Base-by-base conservation (phyloP, 2,888 invertebrate species). In the Apamea crenata region DNA sequence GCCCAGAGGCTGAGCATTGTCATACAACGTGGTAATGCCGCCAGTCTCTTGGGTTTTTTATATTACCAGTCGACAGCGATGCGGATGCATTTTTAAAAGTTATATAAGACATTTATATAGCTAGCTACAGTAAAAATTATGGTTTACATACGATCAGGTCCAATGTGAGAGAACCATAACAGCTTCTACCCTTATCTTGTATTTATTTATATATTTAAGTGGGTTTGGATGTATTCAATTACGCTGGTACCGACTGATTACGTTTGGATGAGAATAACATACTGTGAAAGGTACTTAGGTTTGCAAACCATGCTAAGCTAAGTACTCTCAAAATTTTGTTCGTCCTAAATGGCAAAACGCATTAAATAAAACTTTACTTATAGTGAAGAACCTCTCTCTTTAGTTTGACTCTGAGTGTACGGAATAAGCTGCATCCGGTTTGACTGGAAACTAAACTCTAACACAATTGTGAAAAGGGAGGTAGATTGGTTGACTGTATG, bases 101-200 rank as follows among this genome's bases (percentile, higher is more conserved):
- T 40, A 7, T 40, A 8, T 7, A 40, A 4, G 5, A 40, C 40
- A 40, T 40, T 40, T 40, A 40, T 40, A 40, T 8, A 40, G 8
- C 40, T 40, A 5, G 40, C 40, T n/a, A n/a, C n/a, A n/a, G n/a
- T n/a, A n/a, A n/a, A n/a, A n/a, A n/a, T n/a, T n/a, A n/a, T n/a
- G n/a, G n/a, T n/a, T n/a, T n/a, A n/a, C n/a, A n/a, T n/a, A n/a
- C n/a, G n/a, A n/a, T n/a, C n/a, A n/a, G n/a, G n/a, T n/a, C n/a
- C n/a, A n/a, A n/a, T n/a, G 18, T 47, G 4, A 32, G 2, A 44
- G 1, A 29, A 44, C 2, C 40, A 74, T 5, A 40, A 77, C 2
- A 25, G 5, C 8, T 18, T 29, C 2, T 53, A 40, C n/a, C 78
- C 40, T 76, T 61, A 77, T 76, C 61, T 61, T 61, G 21, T 36